Evolutionary conservation across 2,888 invertebrate genomes (phyloP), one percentile per base, ranked within the genome.

Genomic region (Microdon myrmicae): DNA sequence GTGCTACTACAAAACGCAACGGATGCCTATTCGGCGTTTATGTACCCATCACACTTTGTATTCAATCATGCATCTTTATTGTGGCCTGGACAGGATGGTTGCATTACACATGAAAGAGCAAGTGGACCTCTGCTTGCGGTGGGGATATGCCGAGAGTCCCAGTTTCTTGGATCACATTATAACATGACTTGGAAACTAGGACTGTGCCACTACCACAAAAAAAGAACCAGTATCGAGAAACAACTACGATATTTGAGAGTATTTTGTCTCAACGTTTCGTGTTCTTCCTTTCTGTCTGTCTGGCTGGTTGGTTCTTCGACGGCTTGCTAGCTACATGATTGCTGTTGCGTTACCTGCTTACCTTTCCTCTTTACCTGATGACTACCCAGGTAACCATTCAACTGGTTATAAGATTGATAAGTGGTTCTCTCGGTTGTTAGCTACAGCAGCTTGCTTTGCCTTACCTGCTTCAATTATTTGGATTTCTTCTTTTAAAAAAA

Each of bases 61-160:
- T n/a, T n/a, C n/a, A n/a, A n/a, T n/a, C n/a, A n/a, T n/a, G n/a
- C n/a, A n/a, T n/a, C n/a, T n/a, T n/a, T n/a, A n/a, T n/a, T n/a
- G n/a, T n/a, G n/a, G n/a, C n/a, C n/a, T n/a, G n/a, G n/a, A n/a
- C n/a, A n/a, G n/a, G n/a, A n/a, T n/a, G n/a, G n/a, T n/a, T n/a
- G n/a, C n/a, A n/a, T n/a, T n/a, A n/a, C 64, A 58, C 64, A 53
- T 53, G 64, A 64, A 64, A 64, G 64, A 64, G 58, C 64, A 64
- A 64, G 58, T 64, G 58, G 64, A 64, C 45, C 37, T 22, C n/a
- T 25, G 16, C 10, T 20, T 29, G 17, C 12, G 19, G 25, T 22
- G 8, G 34, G 23, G 25, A 47, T 38, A 29, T 26, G 28, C 34
- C 12, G 14, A 38, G 35, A 64, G 58, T 53, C 47, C 64, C 64